Conservation (phyloP, 1,140 invertebrate genomes). For the Triops longicaudatus region DNA sequence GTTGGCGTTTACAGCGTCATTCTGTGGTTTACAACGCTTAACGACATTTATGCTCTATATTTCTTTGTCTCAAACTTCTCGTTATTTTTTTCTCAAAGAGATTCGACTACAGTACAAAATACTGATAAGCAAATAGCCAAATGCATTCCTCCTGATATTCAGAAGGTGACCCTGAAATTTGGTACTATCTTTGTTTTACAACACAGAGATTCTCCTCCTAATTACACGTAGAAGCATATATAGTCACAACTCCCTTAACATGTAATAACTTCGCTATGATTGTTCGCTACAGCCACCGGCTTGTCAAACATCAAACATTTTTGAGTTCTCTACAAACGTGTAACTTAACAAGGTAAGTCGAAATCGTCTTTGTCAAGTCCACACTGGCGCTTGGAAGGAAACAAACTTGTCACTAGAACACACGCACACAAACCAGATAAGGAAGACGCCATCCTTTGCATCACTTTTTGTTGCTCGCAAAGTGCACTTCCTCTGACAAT, state of each 20-base stretch:
- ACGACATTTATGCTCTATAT: background rate
- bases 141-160: background rate
- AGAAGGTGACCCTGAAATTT: background rate
- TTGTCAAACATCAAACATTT: background rate
- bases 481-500: no score
- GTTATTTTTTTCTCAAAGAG: background rate
- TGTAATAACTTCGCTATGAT: no score
- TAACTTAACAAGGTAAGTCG: background rate
- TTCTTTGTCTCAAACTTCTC: no score
- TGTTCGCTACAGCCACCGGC: no score
- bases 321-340: background rate
- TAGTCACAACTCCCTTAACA: no score
- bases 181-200: background rate
- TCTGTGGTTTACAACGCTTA: background rate
- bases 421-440: background rate
- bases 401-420: background rate
- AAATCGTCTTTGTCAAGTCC: background rate
- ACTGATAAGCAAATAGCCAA: background rate
- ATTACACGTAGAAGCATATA: background rate
- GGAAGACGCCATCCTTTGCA: background rate
- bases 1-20: background rate
- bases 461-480: background rate
- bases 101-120: background rate
- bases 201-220: conserved; percentile 1
- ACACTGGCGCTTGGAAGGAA: background rate